Base-by-base conservation (phyloP, 2,797 vertebrate species). In the Bradypodion ventrale region DNA sequence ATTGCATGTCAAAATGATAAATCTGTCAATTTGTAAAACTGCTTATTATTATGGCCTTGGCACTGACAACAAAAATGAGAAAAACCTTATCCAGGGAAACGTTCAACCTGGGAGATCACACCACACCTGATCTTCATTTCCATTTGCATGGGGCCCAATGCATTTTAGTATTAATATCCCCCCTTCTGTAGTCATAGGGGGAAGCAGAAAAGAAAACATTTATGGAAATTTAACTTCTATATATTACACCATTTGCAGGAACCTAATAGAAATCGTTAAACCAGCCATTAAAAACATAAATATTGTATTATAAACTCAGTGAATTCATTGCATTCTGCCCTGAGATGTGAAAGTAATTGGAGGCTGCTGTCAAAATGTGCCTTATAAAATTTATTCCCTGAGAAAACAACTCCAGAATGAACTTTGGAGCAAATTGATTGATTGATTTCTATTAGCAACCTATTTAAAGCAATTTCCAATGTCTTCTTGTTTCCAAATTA, bases 1-100 rank as follows among this genome's bases (percentile, higher is more conserved):
- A 96, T 90, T 94, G 85, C 87, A 88, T 91, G 92, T 92, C 94
- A 95, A 84, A 82, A 91, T 95, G 95, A 96, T 92, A 94, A 95
- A 94, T 93, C 80, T 94, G 86, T 93, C 93, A 90, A 89, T 94
- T 95, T 95, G 82, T 91, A 91, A 92, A 93, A 80, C 77, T 86
- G 88, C 83, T 93, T 93, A 91, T 92, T 92, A 27, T 93, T 92
- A 82, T 83, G 78, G 79, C 75, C 86, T 90, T 92, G 85, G 82
- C 85, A 91, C 12, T 84, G 89, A 87, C 40, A 85, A 88, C 86
- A 92, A 91, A n/a, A 94, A 90, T 82, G 77, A 85, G 40, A 90
- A 87, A 88, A 87, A 82, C 5, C 44, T 87, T 77, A 88, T 92
- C 77, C 80, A 88, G 12, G 12, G 29, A 82, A 86, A 89, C 4